phyloP scores from a whole-genome alignment of 2,888 invertebrate species.

The Lissonota sp. region DNA sequence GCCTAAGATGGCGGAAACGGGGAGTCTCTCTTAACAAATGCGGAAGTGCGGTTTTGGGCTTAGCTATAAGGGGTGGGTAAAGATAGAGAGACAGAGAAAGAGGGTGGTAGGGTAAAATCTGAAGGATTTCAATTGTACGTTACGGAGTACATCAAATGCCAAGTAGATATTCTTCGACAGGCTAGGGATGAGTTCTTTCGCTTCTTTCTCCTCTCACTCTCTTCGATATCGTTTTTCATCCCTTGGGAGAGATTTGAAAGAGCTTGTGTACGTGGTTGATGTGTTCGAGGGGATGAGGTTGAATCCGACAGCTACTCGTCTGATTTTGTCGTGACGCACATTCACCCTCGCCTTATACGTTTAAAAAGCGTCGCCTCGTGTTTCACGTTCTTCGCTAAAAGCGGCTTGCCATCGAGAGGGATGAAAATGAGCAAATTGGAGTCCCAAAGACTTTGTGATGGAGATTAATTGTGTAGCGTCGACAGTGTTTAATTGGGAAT shows the following conservation, averaged over 20 bases:
- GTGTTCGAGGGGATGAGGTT: constrained; percentile 13
- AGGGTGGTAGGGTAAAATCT: constrained; percentile 19
- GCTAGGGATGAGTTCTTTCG: constrained; percentile 24
- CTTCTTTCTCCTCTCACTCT: too few relatives aligned
- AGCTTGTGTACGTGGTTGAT: constrained; percentile 36
- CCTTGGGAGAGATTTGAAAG: constrained; percentile 43
- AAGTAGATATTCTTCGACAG: constrained; percentile 53
- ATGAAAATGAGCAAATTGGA: constrained; percentile 18
- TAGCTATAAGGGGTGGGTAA: neutral
- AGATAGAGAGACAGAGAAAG: neutral
- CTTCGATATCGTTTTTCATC: constrained; percentile 31
- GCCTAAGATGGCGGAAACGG: constrained; percentile 35
- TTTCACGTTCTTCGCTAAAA: neutral
- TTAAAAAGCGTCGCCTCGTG: neutral
- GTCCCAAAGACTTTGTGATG: neutral
- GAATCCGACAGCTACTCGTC: constrained; percentile 59
- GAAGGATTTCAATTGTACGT: constrained; percentile 55
- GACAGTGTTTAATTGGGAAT: too few relatives aligned
- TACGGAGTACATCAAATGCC: constrained; percentile 30
- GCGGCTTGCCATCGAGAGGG: neutral
- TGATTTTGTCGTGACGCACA: constrained; percentile 45
- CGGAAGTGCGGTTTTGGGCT: constrained; percentile 1
- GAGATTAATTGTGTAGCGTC: too few relatives aligned
- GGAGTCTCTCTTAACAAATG: constrained; percentile 31
- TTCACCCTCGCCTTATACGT: constrained; percentile 41